Conservation (phyloP, 2,888 invertebrate species). For the Synanthedon vespiformis region DNA sequence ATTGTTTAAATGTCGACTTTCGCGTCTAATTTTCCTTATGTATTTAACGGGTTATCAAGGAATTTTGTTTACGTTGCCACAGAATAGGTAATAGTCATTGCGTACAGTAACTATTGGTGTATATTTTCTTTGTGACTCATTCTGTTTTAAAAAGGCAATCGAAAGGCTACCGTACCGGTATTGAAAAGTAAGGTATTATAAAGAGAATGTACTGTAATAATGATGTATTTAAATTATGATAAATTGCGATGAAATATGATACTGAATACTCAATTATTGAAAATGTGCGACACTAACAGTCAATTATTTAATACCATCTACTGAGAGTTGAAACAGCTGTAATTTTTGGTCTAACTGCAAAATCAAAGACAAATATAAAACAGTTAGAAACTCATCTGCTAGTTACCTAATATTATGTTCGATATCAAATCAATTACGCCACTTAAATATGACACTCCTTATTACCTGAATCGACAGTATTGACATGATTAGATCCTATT, state of each 20-base stretch:
- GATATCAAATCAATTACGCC: background rate
- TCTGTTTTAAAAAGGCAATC: background rate
- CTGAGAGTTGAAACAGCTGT: no score
- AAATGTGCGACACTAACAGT: no score
- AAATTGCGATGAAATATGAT: no score
- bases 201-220: no score
- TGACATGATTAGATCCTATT: constrained; percentile 35
- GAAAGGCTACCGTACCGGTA: background rate
- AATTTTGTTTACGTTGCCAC: background rate
- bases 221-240: no score
- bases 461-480: constrained; percentile 19
- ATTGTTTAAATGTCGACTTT: background rate
- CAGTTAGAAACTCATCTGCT: no score
- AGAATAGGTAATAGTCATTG: no score
- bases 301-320: no score
- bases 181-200: no score
- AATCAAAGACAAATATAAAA: no score
- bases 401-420: background rate
- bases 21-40: background rate
- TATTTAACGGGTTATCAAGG: background rate
- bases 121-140: background rate
- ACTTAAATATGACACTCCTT: constrained; percentile 22
- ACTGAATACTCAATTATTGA: no score
- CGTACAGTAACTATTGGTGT: background rate
- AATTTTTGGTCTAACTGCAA: no score